These are phyloP conservation scores for Drosophila borealis DNA, from an alignment of 2,888 invertebrate species.

Conservation along the genomic window DNA sequence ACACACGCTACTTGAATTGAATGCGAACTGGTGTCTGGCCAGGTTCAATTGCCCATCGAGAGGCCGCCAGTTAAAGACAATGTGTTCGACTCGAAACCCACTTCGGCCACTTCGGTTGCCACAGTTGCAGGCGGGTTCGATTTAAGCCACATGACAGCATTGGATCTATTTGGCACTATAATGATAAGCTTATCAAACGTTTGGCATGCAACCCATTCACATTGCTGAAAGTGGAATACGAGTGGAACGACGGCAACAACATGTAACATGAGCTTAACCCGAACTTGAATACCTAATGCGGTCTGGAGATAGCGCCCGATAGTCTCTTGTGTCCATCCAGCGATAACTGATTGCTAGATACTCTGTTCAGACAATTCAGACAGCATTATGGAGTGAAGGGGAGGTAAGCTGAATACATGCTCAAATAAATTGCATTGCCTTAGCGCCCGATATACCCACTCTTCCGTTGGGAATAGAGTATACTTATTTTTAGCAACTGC, in stretches of 20 bases:
- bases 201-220: not conserved
- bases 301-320: not conserved
- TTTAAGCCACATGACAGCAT: not conserved
- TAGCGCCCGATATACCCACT: not conserved
- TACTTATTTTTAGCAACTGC: not conserved
- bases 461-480: not conserved
- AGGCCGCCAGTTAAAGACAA: slow-evolving; percentile 27
- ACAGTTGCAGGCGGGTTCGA: slow-evolving; percentile 14
- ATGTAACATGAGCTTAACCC: slow-evolving; percentile 29
- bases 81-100: slow-evolving; percentile 9
- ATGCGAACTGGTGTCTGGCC: slow-evolving; percentile 17
- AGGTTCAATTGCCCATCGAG: slow-evolving; percentile 40
- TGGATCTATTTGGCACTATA: not conserved
- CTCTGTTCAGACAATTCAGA: not conserved
- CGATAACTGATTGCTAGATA: not conserved
- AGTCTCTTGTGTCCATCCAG: not conserved
- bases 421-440: too few relatives aligned
- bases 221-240: slow-evolving; percentile 2
- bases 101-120: slow-evolving; percentile 13
- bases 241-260: not conserved
- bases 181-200: slow-evolving; percentile 31
- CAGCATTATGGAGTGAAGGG: too few relatives aligned
- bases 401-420: too few relatives aligned
- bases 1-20: slow-evolving; percentile 74
- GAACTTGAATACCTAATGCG: slow-evolving; percentile 24